These are phyloP conservation scores for Oreochromis mossambicus DNA, from an alignment of 2,797 vertebrate species.

Conservation along the genomic window DNA sequence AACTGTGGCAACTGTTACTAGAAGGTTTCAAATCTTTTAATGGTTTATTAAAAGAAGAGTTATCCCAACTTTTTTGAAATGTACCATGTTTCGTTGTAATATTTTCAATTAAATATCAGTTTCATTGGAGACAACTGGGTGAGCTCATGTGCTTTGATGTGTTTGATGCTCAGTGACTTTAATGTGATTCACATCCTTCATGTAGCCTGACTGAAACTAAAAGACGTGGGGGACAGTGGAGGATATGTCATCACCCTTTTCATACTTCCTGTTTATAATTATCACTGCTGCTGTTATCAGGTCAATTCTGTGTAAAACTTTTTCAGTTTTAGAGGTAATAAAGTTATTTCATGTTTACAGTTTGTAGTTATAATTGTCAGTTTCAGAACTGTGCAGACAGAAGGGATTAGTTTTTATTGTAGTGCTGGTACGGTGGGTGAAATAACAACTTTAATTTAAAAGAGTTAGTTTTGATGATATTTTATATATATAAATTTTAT, in stretches of 20 bases:
- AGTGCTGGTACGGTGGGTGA: accelerated
- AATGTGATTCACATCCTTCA: not conserved
- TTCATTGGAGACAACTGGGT: no score
- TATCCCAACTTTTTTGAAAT: no score
- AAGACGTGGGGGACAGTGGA: not conserved
- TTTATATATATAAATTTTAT: no score
- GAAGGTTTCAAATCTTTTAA: no score
- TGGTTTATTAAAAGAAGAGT: no score
- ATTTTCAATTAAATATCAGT: no score
- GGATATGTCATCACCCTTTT: not conserved
- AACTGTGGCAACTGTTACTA: no score
- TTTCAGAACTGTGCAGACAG: not conserved
- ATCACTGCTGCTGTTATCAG: not conserved
- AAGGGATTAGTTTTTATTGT: not conserved
- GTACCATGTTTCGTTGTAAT: no score
- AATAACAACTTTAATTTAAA: not conserved
- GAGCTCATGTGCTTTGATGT: not conserved
- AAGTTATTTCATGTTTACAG: accelerated
- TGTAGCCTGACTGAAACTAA: accelerated
- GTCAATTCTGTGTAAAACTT: accelerated
- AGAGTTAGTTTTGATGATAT: accelerated
- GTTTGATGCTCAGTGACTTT: not conserved
- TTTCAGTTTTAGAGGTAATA: not conserved
- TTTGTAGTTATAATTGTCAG: not conserved
- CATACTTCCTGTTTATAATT: not conserved